Conservation (phyloP, 1,140 invertebrate species). For the Rhizoglyphus robini region DNA sequence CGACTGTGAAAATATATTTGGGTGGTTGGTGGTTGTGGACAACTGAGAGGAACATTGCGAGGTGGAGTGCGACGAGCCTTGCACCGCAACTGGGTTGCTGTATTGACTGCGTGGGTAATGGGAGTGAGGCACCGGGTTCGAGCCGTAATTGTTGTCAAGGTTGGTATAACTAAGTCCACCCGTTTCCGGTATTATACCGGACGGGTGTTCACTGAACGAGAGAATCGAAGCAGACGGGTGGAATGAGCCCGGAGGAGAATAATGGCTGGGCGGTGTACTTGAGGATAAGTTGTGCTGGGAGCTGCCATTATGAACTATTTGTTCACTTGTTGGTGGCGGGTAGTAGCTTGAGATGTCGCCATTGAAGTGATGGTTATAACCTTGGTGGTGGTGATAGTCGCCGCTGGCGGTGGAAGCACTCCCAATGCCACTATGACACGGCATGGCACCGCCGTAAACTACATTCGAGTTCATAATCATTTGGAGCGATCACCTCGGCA, state of each 20-base stretch:
- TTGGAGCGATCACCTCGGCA: no score
- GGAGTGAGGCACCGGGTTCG: constrained; percentile 4
- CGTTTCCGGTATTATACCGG: constrained; percentile 57
- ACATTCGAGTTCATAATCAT: constrained; percentile 27
- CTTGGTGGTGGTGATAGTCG: constrained; percentile 59
- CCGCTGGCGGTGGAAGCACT: constrained; percentile 35
- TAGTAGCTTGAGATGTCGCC: constrained; percentile 11
- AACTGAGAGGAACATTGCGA: constrained; percentile 1
- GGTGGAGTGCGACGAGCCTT: neutral
- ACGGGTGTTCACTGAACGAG: constrained; percentile 11
- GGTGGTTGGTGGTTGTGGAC: neutral
- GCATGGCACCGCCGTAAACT: constrained; percentile 20
- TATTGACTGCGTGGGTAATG: constrained; percentile 17
- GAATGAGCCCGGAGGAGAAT: neutral
- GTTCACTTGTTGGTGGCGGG: constrained; percentile 13
- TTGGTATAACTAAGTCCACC: constrained; percentile 79
- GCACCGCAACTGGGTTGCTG: no score
- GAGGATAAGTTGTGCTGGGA: neutral
- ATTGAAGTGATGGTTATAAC: constrained; percentile 21
- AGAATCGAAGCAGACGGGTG: constrained; percentile 14
- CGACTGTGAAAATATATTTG: no score
- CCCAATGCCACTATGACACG: constrained; percentile 16
- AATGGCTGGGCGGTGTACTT: constrained; percentile 17
- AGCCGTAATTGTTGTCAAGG: constrained; percentile 42
- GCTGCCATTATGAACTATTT: neutral